Conservation (phyloP, 2,797 vertebrate genomes). For the Gallinago stenura region DNA sequence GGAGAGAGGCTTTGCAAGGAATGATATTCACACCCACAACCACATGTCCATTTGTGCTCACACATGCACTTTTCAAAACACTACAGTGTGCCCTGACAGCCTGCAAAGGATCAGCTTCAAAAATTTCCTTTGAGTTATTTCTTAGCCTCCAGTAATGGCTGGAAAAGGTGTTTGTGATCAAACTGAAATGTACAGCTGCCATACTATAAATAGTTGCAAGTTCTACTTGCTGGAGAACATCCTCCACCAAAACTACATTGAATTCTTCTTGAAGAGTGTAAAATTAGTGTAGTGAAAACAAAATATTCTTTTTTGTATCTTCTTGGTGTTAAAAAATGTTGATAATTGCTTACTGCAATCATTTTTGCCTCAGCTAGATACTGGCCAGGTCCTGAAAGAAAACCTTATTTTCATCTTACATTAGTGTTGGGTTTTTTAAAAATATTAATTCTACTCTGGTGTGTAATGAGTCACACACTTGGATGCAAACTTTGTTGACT, state of each 20-base stretch:
- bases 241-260: neutral
- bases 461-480: neutral
- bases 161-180: slow-evolving; percentile 30
- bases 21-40: neutral
- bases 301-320: neutral
- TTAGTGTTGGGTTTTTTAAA: neutral
- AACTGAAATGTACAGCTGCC: neutral
- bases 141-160: neutral
- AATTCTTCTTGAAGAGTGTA: neutral
- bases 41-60: slow-evolving; percentile 2
- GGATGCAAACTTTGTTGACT: neutral
- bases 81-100: neutral
- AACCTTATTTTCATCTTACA: neutral
- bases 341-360: neutral
- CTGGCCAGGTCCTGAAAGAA: neutral
- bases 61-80: neutral
- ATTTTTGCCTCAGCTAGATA: neutral
- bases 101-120: slow-evolving; percentile 21
- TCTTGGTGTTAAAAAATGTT: neutral
- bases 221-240: neutral
- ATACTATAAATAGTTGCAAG: neutral
- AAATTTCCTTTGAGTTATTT: slow-evolving; percentile 1
- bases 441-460: neutral
- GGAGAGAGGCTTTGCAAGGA: neutral
- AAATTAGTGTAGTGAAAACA: neutral